Evolutionary conservation across 2,113 vertebrate species (phyloP), one percentile per base, ranked within the genome.

Genomic region (Neogobius melanostomus): DNA sequence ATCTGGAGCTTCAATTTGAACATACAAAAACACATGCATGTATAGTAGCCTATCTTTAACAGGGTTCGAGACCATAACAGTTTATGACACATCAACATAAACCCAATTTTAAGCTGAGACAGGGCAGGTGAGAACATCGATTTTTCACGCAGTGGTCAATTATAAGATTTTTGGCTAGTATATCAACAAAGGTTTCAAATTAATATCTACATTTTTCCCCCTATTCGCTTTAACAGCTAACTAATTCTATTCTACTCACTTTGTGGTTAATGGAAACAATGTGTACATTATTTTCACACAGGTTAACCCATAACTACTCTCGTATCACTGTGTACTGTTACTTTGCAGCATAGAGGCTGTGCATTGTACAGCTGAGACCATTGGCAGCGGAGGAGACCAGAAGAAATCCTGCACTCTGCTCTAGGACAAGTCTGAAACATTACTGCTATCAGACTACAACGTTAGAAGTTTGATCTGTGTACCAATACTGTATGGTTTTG

Each of bases 301-400:
- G 14, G 7, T 5, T 17, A 8, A 11, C 6, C 9, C 17, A 11
- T 56, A 2, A 61, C 43, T 61, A 43, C 15, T 16, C 8, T 44
- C 42, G 11, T 43, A 60, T 61, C 43, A 61, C 6, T 60, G 42
- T 61, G 7, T 61, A 45, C 7, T 61, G 7, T 61, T 61, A 43
- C 36, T 45, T 61, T 61, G 59, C 59, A 61, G 59, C 42, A 61
- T 61, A 61, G 45, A 45, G 59, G 59, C 43, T 61, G 42, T 61
- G 59, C 59, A 44, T 61, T 61, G 44, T 61, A 61, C 59, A 61
- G 59, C 59, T 4, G 45, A 61, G 42, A 9, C 59, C 59, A 10
- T 15, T 9, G 15, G 42, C 4, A 4, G 12, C 5, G 59, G 59
- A 61, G 42, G 14, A 60, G 42, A 14, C 17, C 53, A 10, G 53